Evolutionary conservation across 2,888 invertebrate species (phyloP).

Genomic region (Balanococcus diminutus): DNA sequence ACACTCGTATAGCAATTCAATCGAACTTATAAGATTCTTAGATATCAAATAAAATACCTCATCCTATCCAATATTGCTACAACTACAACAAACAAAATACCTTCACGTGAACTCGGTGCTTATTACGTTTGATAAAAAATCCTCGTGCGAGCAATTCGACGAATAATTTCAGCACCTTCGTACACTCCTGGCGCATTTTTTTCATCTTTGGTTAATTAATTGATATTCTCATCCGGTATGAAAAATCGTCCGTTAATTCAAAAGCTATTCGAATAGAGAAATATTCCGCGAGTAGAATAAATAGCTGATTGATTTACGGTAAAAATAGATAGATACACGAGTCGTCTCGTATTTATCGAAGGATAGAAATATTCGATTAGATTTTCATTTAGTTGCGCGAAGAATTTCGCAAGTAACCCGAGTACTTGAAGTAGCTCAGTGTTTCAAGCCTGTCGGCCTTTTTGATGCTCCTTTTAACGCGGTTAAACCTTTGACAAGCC

Average conservation of each 20-base stretch:
- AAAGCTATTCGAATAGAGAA: background rate
- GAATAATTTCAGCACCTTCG: background rate
- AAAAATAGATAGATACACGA: background rate
- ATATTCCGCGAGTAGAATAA: background rate
- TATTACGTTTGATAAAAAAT: background rate
- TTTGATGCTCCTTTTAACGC: background rate
- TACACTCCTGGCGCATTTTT: background rate
- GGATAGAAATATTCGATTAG: background rate
- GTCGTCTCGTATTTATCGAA: background rate
- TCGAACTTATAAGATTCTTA: background rate
- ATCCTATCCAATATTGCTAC: background rate
- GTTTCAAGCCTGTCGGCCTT: background rate
- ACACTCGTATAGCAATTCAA: background rate
- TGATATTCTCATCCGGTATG: background rate
- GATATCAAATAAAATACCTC: background rate
- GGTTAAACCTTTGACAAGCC: background rate
- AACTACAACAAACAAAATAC: background rate
- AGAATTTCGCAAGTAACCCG: background rate
- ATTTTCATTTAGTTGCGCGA: background rate
- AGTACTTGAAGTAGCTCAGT: background rate
- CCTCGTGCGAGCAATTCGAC: conserved; percentile 22
- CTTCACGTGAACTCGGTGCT: background rate
- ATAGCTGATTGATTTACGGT: background rate
- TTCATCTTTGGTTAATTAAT: background rate
- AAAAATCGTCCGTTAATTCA: conserved; percentile 26